Evolutionary conservation across 2,888 invertebrate species (phyloP), one percentile per base, ranked within the genome.

Genomic region (Pterostichus madidus): DNA sequence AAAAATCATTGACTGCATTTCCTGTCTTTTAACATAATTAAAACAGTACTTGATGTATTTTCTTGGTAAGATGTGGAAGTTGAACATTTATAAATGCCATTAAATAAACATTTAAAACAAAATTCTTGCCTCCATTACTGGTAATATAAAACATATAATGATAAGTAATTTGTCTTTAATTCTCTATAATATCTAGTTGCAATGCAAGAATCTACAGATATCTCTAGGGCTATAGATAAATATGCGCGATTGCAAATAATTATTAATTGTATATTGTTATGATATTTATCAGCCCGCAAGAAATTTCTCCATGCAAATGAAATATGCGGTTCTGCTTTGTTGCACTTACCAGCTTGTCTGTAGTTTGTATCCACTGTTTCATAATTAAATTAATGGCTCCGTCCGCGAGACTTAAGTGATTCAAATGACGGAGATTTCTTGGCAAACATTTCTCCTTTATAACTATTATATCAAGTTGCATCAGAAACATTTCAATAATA

Each of bases 211-310:
- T 68, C 15, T 53, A 15, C 13, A 68, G 44, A 44, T 71, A 17
- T 17, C 68, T 17, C 7, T 10, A 71, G 24, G 68, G 68, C 68
- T 11, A 15, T 15, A 71, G 68, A 71, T 71, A 39, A 39, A 32
- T 32, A 71, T 44, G 44, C 44, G 5, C n/a, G 68, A 71, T 71
- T 24, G 68, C 64, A 13, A 61, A 71, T 44, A 71, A 71, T 44
- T 71, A 71, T 15, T 39, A 39, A 71, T 44, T 32, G 64, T 64
- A 64, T 64, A 35, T 64, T 64, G 35, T 39, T 64, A 13, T 39
- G 64, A 64, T 64, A 64, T 64, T 64, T 71, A 71, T 71, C 68
- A 44, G 68, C 44, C 68, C 44, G 17, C 44, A 44, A 71, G 68
- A 71, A 56, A 56, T 11, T 56, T 32, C 32, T 11, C 5, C 64